Evolutionary conservation across 2,113 vertebrate genomes (phyloP).

Genomic region (Psittacula cyanocephala): DNA sequence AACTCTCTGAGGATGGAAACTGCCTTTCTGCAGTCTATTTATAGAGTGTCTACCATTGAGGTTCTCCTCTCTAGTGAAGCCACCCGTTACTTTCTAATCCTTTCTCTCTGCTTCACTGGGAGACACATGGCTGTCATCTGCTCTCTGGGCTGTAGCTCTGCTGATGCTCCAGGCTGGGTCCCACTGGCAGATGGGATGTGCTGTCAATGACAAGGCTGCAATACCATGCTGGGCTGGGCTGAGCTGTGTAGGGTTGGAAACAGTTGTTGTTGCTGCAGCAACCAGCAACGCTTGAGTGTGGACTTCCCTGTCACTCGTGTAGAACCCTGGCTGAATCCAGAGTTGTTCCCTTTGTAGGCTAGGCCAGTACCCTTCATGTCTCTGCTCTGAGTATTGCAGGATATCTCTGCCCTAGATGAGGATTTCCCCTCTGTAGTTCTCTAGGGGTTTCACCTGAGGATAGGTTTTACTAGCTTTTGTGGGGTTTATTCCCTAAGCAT

Average conservation of each 20-base stretch:
- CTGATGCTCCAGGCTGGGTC: background rate
- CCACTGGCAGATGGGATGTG: background rate
- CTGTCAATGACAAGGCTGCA: no score
- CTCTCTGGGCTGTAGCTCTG: background rate
- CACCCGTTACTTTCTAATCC: background rate
- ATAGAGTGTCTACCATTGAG: background rate
- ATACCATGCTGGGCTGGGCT: background rate
- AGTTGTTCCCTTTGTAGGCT: background rate
- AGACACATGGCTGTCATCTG: background rate
- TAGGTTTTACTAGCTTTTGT: background rate
- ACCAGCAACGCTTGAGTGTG: no score
- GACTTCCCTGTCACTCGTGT: background rate
- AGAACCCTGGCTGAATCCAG: background rate
- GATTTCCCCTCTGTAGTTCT: background rate
- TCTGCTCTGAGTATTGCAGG: background rate
- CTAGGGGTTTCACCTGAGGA: background rate
- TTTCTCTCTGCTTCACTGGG: background rate
- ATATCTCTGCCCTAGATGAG: background rate
- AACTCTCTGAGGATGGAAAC: background rate
- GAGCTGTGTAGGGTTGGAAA: background rate
- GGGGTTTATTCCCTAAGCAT: background rate
- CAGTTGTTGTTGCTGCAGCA: background rate
- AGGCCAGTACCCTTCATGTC: background rate
- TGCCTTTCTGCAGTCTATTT: background rate
- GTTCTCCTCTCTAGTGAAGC: background rate